Base-by-base conservation (phyloP, 2,113 vertebrate genomes). In the Solenodon paradoxus region DNA sequence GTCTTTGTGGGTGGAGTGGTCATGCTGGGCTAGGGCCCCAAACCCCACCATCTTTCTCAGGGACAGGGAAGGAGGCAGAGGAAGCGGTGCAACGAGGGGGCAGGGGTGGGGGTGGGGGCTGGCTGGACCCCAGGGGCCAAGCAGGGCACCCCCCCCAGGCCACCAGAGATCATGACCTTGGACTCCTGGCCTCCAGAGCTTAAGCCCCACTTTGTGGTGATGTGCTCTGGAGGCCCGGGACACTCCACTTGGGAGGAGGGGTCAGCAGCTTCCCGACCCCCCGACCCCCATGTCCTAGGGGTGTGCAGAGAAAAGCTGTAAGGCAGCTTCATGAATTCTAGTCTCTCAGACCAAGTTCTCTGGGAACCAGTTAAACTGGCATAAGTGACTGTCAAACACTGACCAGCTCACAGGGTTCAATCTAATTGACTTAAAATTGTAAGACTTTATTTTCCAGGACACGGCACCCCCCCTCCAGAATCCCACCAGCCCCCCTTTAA, bases 251-350 rank as follows among this genome's bases (percentile, higher is more conserved):
- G 12, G n/a, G 38, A 35, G 1, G 40, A 15, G 71, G 7, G 8
- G 20, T 26, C 45, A 30, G 10, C 35, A 42, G 49, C 66, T 16
- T 35, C n/a, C 9, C 1, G n/a, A 40, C 9, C 9, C 30, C 16
- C 0, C 1, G 0, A n/a, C 26, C 22, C 10, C 32, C 19, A 16
- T n/a, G 4, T 1, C 32, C 5, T 3, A 26, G 0, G 0, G 59
- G 1, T 1, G 7, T 9, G 28, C 38, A 61, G 15, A 72, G 24
- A 38, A 47, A 47, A 49, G 61, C 6, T 15, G 0, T 9, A 15
- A 1, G 4, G 6, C n/a, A 4, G 22, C 22, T 49, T 35, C 61
- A 5, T 2, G 26, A 9, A 32, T 6, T 47, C 45, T 9, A 59
- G 22, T 7, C 2, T 2, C n/a, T 0, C 5, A 49, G 40, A n/a